Evolutionary conservation across 2,113 vertebrate species (phyloP).

Genomic region (Oreochromis spilurus): DNA sequence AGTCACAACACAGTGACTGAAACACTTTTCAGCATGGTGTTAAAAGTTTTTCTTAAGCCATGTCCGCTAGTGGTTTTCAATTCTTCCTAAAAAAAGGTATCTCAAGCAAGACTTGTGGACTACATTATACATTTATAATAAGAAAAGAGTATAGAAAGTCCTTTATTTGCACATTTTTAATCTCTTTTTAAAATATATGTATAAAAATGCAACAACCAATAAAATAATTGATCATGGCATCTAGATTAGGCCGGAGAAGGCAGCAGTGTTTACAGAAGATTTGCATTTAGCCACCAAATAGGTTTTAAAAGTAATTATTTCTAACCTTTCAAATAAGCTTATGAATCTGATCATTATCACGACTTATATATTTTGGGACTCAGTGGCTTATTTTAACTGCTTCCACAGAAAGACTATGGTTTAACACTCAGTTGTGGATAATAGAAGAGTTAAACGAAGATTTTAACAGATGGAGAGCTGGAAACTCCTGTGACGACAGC

Average conservation of each 20-base stretch:
- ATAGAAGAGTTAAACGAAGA: not conserved
- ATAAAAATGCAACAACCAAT: not conserved
- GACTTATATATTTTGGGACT: not conserved
- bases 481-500: conserved; percentile 42
- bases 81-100: not conserved
- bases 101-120: not conserved
- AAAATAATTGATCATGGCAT: not conserved
- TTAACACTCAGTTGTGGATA: not conserved
- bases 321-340: not conserved
- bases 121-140: not conserved
- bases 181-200: not conserved
- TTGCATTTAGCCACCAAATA: not conserved
- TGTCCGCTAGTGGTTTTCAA: not conserved
- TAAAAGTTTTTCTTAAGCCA: not conserved
- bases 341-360: not conserved
- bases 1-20: not conserved
- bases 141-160: too few relatives aligned
- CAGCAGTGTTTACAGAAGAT: not conserved
- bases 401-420: not conserved
- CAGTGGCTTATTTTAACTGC: not conserved
- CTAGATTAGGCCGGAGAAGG: not conserved
- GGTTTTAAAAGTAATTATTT: not conserved
- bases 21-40: not conserved
- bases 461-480: not conserved
- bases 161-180: not conserved